phyloP scores from a whole-genome alignment of 2,113 vertebrate genomes.

The Merops nubicus region DNA sequence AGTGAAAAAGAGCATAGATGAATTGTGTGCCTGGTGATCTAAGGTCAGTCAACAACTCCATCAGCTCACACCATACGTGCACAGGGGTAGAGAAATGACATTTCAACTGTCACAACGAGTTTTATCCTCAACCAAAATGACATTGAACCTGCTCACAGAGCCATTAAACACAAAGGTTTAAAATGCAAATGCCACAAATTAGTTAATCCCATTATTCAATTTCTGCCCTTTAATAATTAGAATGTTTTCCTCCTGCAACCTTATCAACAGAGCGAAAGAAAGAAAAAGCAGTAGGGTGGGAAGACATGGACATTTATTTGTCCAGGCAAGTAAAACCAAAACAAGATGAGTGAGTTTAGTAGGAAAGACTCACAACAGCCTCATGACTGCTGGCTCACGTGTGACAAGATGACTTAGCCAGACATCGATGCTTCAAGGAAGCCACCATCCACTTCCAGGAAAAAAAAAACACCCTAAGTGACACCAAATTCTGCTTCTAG shows the following conservation, averaged over 20 bases:
- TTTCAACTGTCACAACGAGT: not conserved
- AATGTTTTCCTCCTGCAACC: not conserved
- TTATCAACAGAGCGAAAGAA: not conserved
- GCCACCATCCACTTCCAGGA: not conserved
- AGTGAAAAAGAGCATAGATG: not conserved
- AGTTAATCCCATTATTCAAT: not conserved
- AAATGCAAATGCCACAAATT: not conserved
- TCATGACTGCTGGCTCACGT: not conserved
- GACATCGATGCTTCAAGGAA: not conserved
- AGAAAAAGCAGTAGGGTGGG: not conserved
- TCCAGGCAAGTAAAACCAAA: not conserved
- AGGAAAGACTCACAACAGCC: not conserved
- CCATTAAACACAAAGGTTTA: not conserved
- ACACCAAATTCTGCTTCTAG: not conserved
- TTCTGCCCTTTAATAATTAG: not conserved
- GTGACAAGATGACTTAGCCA: not conserved
- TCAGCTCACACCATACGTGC: not conserved
- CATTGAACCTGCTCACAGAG: not conserved
- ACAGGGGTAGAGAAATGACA: not conserved
- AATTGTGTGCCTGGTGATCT: not conserved
- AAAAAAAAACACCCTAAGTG: accelerated
- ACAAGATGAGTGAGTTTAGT: not conserved
- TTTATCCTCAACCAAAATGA: not conserved
- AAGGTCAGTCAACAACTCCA: not conserved
- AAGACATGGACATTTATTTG: not conserved